Conservation (phyloP, 2,113 vertebrate species). For the Psilopogon haemacephalus region DNA sequence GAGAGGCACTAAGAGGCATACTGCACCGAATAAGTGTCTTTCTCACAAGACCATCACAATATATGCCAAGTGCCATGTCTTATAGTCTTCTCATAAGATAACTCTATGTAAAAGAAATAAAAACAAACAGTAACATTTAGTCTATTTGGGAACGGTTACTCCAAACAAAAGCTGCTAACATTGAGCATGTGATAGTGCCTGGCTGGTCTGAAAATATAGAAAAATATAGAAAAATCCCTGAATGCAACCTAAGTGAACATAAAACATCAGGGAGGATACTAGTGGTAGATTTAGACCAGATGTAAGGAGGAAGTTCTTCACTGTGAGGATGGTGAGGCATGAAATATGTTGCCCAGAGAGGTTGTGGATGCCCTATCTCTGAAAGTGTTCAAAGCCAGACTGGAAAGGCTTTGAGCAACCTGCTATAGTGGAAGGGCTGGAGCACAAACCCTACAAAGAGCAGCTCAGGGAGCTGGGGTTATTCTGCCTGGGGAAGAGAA, state of each 20-base stretch:
- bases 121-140: not conserved
- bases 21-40: not conserved
- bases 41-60: not conserved
- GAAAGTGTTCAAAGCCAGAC: too few species aligned
- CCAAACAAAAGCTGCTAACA: not conserved
- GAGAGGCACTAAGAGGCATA: not conserved
- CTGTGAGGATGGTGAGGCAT: too few species aligned
- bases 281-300: not conserved
- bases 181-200: fast-evolving
- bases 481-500: too few species aligned
- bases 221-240: not conserved
- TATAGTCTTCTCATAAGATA: not conserved
- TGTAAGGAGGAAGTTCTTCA: too few species aligned
- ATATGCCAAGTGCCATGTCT: not conserved
- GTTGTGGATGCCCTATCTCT: too few species aligned
- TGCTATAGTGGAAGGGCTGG: not conserved
- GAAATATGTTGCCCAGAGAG: too few species aligned
- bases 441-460: too few species aligned
- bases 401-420: too few species aligned
- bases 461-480: too few species aligned
- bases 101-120: not conserved
- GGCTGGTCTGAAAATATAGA: not conserved
- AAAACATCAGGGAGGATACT: not conserved
- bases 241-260: not conserved
- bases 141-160: not conserved